These are phyloP conservation scores for Gymnoscopelus microlampas DNA, from an alignment of 2,797 vertebrate species.

Conservation along the genomic window DNA sequence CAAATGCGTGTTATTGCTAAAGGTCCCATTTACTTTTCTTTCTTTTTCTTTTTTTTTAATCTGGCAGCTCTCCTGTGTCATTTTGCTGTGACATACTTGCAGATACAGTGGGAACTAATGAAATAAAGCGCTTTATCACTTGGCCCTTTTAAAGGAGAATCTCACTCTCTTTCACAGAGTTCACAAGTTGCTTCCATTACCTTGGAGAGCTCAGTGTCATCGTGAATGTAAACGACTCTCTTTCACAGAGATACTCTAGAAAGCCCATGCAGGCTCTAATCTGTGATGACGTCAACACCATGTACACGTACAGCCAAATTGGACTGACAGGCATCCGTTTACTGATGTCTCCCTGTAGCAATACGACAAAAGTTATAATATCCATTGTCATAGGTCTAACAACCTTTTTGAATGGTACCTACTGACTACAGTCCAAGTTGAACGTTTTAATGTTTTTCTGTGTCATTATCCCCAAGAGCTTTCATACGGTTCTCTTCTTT, in stretches of 20 bases:
- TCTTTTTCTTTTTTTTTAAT: slow-evolving; percentile 15
- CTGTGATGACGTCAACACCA: not conserved
- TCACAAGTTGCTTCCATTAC: not conserved
- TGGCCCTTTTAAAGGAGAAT: not conserved
- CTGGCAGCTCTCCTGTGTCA: slow-evolving; percentile 19
- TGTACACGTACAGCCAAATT: slow-evolving; percentile 49
- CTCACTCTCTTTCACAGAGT: not conserved
- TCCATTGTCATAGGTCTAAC: slow-evolving; percentile 19
- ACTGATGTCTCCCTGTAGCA: slow-evolving; percentile 3
- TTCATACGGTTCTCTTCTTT: slow-evolving; percentile 17
- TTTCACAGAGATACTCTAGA: not conserved
- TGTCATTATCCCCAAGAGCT: slow-evolving; percentile 50
- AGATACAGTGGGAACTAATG: slow-evolving; percentile 29
- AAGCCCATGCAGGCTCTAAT: not conserved
- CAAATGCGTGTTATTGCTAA: slow-evolving; percentile 72
- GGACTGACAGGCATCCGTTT: not conserved
- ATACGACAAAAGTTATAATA: slow-evolving; percentile 30
- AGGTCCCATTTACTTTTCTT: slow-evolving; percentile 40
- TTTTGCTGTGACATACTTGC: slow-evolving; percentile 36
- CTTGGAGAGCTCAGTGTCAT: not conserved
- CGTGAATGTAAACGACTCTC: slow-evolving; percentile 35
- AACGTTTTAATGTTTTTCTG: slow-evolving; percentile 23
- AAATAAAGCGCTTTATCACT: slow-evolving; percentile 21
- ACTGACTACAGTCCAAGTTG: slow-evolving; percentile 31
- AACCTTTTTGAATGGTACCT: slow-evolving; percentile 20